Percentiles rank a stretch among this genome's conserved stretches.
phyloP scores from a whole-genome alignment of 2,113 vertebrate species.

The Pterocles orientalis region DNA sequence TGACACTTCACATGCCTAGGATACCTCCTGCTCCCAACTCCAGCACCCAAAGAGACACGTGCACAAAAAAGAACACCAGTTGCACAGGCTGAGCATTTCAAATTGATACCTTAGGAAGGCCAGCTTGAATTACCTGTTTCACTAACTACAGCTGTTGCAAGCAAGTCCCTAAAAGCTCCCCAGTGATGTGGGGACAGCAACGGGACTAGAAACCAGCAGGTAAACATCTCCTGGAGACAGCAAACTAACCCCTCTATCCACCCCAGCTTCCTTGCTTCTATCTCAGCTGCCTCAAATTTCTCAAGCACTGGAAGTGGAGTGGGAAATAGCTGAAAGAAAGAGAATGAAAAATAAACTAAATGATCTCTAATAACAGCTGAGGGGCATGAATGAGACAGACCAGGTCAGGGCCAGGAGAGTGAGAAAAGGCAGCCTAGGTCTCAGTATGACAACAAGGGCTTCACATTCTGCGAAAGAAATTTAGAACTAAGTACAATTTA shows the following conservation, averaged over 20 bases:
- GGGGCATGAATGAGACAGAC: background rate
- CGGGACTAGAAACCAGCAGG: background rate
- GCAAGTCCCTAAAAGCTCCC: background rate
- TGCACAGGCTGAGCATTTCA: background rate
- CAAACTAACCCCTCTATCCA: background rate
- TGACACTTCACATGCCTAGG: background rate
- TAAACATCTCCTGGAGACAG: background rate
- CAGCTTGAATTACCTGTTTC: background rate
- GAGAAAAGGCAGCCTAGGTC: background rate
- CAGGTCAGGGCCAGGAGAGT: background rate
- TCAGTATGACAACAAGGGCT: background rate
- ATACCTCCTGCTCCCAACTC: background rate
- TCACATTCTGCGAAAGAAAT: slow-evolving; percentile 6
- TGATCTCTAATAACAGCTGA: background rate
- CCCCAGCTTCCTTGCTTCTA: background rate
- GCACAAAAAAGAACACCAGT: background rate
- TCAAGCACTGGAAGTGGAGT: background rate
- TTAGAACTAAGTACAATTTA: slow-evolving; percentile 1
- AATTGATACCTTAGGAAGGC: background rate
- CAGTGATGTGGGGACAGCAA: fast-evolving
- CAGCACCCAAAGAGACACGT: background rate
- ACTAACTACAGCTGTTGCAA: background rate
- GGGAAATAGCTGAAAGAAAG: background rate
- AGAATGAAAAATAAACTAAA: slow-evolving; percentile 25
- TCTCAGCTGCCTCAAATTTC: background rate